Base-by-base conservation (phyloP, 1,140 invertebrate species). In the Leguminivora glycinivorella region DNA sequence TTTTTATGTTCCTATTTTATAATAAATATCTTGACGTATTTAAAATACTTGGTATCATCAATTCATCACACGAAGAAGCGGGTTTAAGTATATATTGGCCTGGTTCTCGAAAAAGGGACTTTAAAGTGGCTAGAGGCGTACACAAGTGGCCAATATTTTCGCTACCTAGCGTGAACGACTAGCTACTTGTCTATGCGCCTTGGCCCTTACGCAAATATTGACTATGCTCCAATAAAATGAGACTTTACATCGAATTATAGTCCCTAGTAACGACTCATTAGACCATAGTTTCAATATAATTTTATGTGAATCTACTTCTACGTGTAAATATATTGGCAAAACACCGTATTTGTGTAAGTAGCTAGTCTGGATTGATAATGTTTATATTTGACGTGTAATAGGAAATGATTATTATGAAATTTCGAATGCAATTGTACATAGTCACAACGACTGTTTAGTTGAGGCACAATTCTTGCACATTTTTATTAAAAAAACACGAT, bases 1-100 rank as follows among this genome's bases (percentile, higher is more conserved):
- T 63, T 63, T 63, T 63, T 63, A 63, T 63, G 58, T 63, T 63
- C 58, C 58, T 63, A 63, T 63, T 63, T 29, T 29, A 63, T 52
- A n/a, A 52, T 52, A 52, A n/a, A 52, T 22, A 52, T 22, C 17
- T 52, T 52, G 47, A 52, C 47, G 7, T 22, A 22, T 52, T 52
- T 52, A 10, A 52, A 52, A 22, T 17, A 43, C 6, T 43, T 43
- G 40, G 4, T 17, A 43, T 52, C 47, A 52, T 52, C 47, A 52
- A 4, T n/a, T 52, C 47, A 52, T 52, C 47, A 52, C 43, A 52
- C 17, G 19, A 22, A 9, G 7, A 19, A 22, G 47, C 17, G 19
- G 19, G 47, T 52, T 52, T 52, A 52, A 5, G 7, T 43, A 43
- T 52, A 19, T 22, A 52, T 22, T 52, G 2, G 9, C 10, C 2